Evolutionary conservation across 2,797 vertebrate genomes (phyloP).

Genomic region (Momotus momota): DNA sequence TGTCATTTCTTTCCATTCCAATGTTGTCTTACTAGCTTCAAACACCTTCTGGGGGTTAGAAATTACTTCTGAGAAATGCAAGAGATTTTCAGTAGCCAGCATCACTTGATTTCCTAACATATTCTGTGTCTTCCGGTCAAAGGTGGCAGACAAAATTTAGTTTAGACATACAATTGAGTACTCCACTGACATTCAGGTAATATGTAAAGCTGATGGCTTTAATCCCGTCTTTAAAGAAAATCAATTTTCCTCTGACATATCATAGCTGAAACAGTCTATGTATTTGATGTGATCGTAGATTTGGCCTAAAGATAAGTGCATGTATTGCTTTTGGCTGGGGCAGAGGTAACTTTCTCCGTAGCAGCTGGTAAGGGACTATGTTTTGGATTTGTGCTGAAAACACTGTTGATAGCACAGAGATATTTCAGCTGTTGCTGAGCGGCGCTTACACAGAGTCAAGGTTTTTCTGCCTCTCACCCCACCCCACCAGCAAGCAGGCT

Average conservation of each 20-base stretch:
- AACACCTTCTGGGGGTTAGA: background rate
- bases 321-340: background rate
- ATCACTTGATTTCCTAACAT: background rate
- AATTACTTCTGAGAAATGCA: background rate
- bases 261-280: background rate
- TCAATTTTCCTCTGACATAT: background rate
- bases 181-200: background rate
- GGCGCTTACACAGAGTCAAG: background rate
- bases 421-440: accelerated
- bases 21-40: background rate
- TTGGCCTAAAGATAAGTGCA: background rate
- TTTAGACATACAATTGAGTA: background rate
- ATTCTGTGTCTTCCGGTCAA: background rate
- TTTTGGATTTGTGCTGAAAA: background rate
- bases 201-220: background rate
- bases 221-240: background rate
- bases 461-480: background rate
- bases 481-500: background rate
- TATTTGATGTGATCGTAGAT: background rate
- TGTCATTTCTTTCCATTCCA: background rate
- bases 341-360: background rate
- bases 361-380: background rate
- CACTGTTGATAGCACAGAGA: no score
- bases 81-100: background rate
- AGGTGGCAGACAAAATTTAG: background rate